These are phyloP conservation scores for Rafetus swinhoei DNA, from an alignment of 2,113 vertebrate genomes.

Conservation along the genomic window DNA sequence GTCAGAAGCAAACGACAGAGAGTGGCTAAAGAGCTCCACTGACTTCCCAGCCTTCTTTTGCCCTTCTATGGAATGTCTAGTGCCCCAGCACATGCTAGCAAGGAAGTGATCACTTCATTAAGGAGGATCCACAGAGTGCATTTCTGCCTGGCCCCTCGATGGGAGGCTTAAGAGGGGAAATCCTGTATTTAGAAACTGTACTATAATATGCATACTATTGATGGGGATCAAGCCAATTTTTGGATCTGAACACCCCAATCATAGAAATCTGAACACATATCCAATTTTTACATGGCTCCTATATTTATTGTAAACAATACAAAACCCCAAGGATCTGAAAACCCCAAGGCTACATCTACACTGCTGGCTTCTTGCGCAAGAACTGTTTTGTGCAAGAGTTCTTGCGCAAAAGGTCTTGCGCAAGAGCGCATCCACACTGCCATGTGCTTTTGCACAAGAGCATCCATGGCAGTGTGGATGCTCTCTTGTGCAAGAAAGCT, in stretches of 20 bases:
- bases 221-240: neutral
- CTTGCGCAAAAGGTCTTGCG: too few species aligned
- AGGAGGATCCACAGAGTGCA: neutral
- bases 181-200: neutral
- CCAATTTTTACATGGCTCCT: neutral
- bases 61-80: neutral
- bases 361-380: too few species aligned
- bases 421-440: too few species aligned
- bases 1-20: neutral
- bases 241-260: neutral
- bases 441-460: too few species aligned
- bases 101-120: neutral
- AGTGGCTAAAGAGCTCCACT: neutral
- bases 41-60: neutral
- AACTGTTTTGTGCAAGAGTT: too few species aligned
- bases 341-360: neutral
- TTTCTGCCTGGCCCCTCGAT: neutral
- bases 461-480: too few species aligned
- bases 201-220: neutral
- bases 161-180: neutral
- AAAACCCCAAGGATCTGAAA: neutral
- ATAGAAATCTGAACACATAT: neutral
- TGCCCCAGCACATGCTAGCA: neutral
- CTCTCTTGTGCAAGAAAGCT: too few species aligned
- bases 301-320: neutral